Percentiles rank a stretch among this genome's conserved stretches.
These are phyloP conservation scores for Falco rusticolus DNA, from an alignment of 2,797 vertebrate species.

Conservation along the genomic window DNA sequence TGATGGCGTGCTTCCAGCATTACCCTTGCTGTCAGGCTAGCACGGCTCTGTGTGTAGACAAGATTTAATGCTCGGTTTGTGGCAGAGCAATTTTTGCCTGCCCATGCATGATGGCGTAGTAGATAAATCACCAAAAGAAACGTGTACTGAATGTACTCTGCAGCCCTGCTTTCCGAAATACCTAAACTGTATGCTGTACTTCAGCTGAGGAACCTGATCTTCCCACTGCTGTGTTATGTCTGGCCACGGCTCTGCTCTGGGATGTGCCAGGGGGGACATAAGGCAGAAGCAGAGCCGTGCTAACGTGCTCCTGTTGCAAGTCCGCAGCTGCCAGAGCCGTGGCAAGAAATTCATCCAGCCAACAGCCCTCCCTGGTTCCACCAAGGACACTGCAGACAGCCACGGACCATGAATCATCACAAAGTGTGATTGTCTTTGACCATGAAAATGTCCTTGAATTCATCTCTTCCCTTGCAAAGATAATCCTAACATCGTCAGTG, in stretches of 20 bases:
- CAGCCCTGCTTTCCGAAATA: not conserved
- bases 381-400: not conserved
- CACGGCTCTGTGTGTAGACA: not conserved
- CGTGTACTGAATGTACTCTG: rapidly evolving
- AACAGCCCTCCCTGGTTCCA: not conserved
- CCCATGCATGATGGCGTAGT: not conserved
- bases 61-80: not conserved
- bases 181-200: not conserved
- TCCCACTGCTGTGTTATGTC: not conserved
- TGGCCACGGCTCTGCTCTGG: not conserved
- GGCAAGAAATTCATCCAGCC: not conserved
- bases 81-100: not conserved
- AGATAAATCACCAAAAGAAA: not conserved
- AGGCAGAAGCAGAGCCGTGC: not conserved
- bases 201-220: not conserved
- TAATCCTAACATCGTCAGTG: not conserved
- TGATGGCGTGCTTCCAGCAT: not conserved
- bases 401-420: not conserved
- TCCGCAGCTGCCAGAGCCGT: not conserved
- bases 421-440: not conserved
- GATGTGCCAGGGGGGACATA: not conserved
- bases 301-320: not conserved
- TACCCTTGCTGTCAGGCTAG: not conserved
- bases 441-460: not conserved
- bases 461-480: not conserved